Evolutionary conservation across 2,888 invertebrate genomes (phyloP).

Genomic region (Ellobium chinense): DNA sequence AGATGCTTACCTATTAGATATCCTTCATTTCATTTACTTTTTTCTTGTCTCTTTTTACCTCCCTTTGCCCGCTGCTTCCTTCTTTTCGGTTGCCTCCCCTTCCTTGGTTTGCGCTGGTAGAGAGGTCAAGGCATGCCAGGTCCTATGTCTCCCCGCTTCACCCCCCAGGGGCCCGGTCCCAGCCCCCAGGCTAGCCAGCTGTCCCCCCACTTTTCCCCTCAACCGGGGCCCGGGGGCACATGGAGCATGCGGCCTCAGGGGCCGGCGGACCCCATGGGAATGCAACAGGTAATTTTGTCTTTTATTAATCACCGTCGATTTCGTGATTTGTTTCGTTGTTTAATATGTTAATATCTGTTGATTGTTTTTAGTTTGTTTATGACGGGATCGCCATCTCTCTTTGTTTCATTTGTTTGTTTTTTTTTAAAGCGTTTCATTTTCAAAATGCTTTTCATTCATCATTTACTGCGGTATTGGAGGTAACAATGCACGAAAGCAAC

Average conservation of each 20-base stretch:
- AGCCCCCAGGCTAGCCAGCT: slow-evolving; percentile 62
- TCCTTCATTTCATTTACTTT: neutral
- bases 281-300: slow-evolving; percentile 41
- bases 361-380: too few species aligned
- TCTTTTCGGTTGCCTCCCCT: slow-evolving; percentile 10
- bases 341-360: too few species aligned
- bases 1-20: too few species aligned
- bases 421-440: too few species aligned
- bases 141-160: slow-evolving; percentile 73
- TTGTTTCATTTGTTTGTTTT: too few species aligned
- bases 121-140: slow-evolving; percentile 72
- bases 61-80: neutral
- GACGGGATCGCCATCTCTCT: too few species aligned
- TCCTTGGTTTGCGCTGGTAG: slow-evolving; percentile 51
- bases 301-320: too few species aligned
- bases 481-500: too few species aligned
- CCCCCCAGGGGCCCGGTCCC: slow-evolving; percentile 54
- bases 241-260: slow-evolving; percentile 42
- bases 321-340: too few species aligned
- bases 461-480: too few species aligned
- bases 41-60: slow-evolving; percentile 7
- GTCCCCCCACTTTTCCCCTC: slow-evolving; percentile 63
- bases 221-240: slow-evolving; percentile 24
- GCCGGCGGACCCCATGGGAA: slow-evolving; percentile 20
- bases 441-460: too few species aligned